These are phyloP conservation scores for Dicyrtoma fusca DNA, from an alignment of 2,888 invertebrate species.

Conservation along the genomic window DNA sequence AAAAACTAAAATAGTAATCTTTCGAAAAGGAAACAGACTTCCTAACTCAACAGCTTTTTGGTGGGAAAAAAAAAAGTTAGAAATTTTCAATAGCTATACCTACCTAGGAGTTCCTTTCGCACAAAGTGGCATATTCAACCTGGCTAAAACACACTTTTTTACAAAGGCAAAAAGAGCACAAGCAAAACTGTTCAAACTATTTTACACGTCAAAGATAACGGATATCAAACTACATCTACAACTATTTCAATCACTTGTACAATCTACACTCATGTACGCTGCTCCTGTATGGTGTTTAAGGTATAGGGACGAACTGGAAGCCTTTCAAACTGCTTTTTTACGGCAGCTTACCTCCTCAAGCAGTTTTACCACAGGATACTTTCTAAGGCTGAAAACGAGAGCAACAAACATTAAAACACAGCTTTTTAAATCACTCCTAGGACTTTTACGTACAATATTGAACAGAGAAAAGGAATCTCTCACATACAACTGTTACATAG, in stretches of 20 bases:
- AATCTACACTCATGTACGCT: too few relatives aligned
- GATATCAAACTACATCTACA: not conserved
- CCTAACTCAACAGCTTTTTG: not conserved
- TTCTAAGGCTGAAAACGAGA: too few relatives aligned
- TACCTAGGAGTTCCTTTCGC: too few relatives aligned
- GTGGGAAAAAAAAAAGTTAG: not conserved
- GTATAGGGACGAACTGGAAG: too few relatives aligned
- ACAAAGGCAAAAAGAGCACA: not conserved
- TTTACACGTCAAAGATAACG: not conserved
- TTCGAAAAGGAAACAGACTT: not conserved
- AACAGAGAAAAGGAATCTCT: too few relatives aligned
- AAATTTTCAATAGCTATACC: too few relatives aligned
- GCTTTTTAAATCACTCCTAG: not conserved
- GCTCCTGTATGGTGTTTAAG: too few relatives aligned
- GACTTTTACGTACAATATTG: not conserved
- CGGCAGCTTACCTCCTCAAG: not conserved
- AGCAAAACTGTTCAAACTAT: not conserved
- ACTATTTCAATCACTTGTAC: not conserved
- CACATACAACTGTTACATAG: too few relatives aligned
- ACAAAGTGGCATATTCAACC: not conserved
- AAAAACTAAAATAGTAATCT: not conserved
- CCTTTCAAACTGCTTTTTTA: constrained; percentile 10
- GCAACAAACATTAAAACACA: not conserved
- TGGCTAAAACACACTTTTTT: not conserved
- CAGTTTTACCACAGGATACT: not conserved